Base-by-base conservation (phyloP, 53 echinoderm and acorn worm genomes). In the Luidia sarsii region DNA sequence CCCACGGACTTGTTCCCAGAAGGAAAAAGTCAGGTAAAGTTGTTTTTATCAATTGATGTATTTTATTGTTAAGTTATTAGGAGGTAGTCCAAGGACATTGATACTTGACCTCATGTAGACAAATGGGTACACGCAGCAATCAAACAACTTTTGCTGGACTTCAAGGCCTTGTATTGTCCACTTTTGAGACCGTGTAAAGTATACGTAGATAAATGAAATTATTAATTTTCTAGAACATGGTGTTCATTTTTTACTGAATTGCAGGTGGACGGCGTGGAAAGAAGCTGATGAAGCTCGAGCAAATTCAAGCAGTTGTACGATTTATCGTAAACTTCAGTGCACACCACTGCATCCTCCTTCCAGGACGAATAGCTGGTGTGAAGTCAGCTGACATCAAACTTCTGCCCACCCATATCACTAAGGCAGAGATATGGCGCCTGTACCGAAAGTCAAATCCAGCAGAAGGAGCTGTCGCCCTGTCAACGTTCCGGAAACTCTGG, bases 401-500 rank as follows among this genome's bases (percentile, higher is more conserved):
- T 33, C 66, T 81, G 34, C 82, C 82, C 33, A 18, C 77, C 22
- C n/a, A 7, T 18, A 31, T 57, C 22, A 77, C 77, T 2, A 77
- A 77, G 59, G 77, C 77, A 2, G 1, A 64, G 0, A 51, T 81
- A 8, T 82, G 82, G 82, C 38, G 72, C 1, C 31, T 84, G 46
- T 84, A 84, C 48, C 32, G 19, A 22, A 8, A 20, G 3, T 36
- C 63, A 2, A 13, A 59, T 2, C 73, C 73, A 68, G 3, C 20
- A 7, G n/a, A 41, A 33, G 68, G 23, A 46, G 68, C 68, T 25
- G 46, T 28, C 16, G 62, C 62, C 4, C 7, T 62, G 3, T 62
- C 62, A 11, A 80, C 87, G 16, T 87, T 80, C 51, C 48, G 62
- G 28, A 87, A 69, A 18, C 50, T 87, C n/a, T 87, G 87, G 87